Evolutionary conservation across 2,797 vertebrate genomes (phyloP).

Genomic region (Limnodromus scolopaceus): DNA sequence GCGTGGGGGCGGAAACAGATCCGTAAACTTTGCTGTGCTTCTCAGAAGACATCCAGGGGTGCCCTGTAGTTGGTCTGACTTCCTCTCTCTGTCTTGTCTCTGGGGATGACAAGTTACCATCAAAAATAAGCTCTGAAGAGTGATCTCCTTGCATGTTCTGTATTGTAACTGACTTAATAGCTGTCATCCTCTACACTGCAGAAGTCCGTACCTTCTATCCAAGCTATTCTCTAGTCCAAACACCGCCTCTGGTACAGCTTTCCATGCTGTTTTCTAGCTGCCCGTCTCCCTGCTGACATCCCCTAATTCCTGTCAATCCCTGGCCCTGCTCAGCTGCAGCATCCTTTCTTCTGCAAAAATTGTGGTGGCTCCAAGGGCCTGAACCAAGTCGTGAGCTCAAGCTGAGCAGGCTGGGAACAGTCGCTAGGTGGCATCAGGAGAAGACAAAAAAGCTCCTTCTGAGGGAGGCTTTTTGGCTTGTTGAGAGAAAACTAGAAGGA

Average conservation of each 20-base stretch:
- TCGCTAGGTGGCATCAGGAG: constrained; percentile 15
- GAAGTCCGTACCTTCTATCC: neutral
- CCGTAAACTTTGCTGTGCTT: neutral
- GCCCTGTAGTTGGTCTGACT: neutral
- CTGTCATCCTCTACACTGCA: neutral
- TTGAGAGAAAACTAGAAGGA: neutral
- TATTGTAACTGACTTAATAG: neutral
- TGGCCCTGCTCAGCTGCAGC: neutral
- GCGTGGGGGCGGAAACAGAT: neutral
- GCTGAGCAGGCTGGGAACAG: neutral
- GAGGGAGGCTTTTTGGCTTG: neutral
- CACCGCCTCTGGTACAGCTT: neutral
- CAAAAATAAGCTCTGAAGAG: neutral
- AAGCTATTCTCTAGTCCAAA: neutral
- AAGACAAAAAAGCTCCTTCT: neutral
- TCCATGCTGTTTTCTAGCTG: neutral
- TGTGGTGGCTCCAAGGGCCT: rapidly evolving
- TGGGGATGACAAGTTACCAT: neutral
- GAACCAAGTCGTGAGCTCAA: neutral
- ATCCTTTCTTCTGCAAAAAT: neutral
- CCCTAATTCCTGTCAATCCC: neutral
- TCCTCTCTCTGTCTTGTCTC: neutral
- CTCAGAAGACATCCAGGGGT: neutral
- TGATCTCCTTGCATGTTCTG: neutral
- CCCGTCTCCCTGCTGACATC: neutral